A percentile compares a stretch with the other conserved stretches of the same genome.
These are phyloP conservation scores for Dasyornis broadbenti DNA, from an alignment of 2,113 vertebrate species.

Conservation along the genomic window DNA sequence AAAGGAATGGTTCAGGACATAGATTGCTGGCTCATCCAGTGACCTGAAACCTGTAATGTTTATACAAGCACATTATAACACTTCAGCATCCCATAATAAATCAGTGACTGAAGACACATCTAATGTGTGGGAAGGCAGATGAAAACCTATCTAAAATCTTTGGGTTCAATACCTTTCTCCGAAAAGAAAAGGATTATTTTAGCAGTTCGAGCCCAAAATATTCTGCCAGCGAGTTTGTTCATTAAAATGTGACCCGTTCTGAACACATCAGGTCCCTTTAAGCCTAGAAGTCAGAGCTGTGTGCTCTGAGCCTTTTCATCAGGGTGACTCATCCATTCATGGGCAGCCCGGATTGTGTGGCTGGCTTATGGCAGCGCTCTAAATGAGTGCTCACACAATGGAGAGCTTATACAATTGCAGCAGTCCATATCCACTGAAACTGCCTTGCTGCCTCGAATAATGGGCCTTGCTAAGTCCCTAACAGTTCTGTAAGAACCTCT, in stretches of 20 bases:
- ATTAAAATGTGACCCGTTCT: constrained; percentile 4
- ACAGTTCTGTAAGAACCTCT: constrained; percentile 63
- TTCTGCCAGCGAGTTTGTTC: not conserved
- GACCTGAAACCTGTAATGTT: not conserved
- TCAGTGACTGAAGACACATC: not conserved
- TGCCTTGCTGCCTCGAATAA: constrained; percentile 58
- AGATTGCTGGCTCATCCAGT: not conserved
- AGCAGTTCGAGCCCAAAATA: not conserved
- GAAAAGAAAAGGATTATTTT: not conserved
- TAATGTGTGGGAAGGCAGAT: not conserved
- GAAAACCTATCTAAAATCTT: not conserved
- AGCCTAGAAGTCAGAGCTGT: constrained; percentile 48
- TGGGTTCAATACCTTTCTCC: not conserved
- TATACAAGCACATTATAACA: not conserved
- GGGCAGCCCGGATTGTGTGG: constrained; percentile 40
- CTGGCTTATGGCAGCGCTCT: constrained; percentile 56
- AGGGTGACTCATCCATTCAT: constrained; percentile 57
- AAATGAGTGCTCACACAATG: constrained; percentile 67
- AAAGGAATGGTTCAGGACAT: constrained; percentile 25
- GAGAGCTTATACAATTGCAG: constrained; percentile 68
- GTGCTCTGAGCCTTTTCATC: constrained; percentile 42
- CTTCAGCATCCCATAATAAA: not conserved
- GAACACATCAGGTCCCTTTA: constrained; percentile 19
- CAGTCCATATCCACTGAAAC: constrained; percentile 69
- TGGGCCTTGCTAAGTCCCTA: constrained; percentile 51